phyloP scores from a whole-genome alignment of 1,140 invertebrate species.

The Akabosia matsudoensis region DNA sequence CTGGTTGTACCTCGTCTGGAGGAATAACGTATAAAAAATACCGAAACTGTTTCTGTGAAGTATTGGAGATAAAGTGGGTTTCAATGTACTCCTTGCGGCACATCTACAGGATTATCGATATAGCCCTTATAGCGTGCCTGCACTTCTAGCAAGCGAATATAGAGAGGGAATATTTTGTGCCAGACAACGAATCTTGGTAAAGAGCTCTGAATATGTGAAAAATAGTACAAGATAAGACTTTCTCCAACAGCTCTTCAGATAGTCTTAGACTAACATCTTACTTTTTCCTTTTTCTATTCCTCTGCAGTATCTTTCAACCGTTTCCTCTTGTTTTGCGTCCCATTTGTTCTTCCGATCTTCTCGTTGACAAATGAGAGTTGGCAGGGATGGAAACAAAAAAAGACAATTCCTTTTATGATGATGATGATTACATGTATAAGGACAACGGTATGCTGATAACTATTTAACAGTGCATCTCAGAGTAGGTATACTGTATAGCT shows the following conservation, averaged over 20 bases:
- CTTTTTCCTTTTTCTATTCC: not conserved
- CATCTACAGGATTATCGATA: not conserved
- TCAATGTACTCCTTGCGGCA: not conserved
- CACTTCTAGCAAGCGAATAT: too few relatives aligned
- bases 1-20: too few relatives aligned
- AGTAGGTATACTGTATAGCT: too few relatives aligned
- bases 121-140: too few relatives aligned
- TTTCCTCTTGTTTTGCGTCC: slow-evolving; percentile 8
- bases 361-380: slow-evolving; percentile 12
- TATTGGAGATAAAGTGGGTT: not conserved
- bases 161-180: too few relatives aligned
- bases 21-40: not conserved
- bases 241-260: not conserved
- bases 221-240: not conserved
- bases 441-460: not conserved
- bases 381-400: not conserved
- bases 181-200: too few relatives aligned
- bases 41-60: not conserved
- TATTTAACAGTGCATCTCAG: too few relatives aligned
- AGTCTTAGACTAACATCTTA: not conserved
- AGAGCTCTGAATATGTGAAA: not conserved
- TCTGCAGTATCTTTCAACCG: not conserved
- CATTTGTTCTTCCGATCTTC: slow-evolving; percentile 6
- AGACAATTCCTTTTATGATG: not conserved
- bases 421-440: not conserved